phyloP scores from a whole-genome alignment of 2,888 invertebrate genomes.

The Petrolisthes cinctipes region DNA sequence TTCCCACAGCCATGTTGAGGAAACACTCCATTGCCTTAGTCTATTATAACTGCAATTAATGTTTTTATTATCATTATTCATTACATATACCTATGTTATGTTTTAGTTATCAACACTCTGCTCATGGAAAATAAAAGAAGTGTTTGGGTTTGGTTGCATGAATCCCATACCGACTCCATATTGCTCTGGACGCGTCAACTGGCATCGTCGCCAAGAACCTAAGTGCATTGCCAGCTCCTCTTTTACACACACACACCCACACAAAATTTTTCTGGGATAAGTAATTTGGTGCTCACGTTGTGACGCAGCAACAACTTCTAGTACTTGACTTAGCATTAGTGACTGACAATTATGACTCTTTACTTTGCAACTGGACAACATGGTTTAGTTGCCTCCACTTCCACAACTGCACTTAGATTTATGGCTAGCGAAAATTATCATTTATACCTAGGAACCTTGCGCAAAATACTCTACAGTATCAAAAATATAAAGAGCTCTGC shows the following conservation, averaged over 20 bases:
- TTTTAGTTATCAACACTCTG: slow-evolving; percentile 36
- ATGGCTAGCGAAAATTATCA: slow-evolving; percentile 54
- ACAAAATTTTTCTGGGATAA: too few relatives aligned
- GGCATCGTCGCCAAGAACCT: slow-evolving; percentile 50
- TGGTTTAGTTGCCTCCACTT: not conserved
- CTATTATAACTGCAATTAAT: slow-evolving; percentile 43
- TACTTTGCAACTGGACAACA: not conserved
- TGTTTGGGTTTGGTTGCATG: slow-evolving; percentile 14
- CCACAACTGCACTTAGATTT: slow-evolving; percentile 53
- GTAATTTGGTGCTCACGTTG: too few relatives aligned
- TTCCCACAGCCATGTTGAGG: slow-evolving; percentile 44
- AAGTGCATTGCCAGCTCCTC: slow-evolving; percentile 30
- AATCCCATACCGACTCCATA: slow-evolving; percentile 47
- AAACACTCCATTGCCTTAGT: slow-evolving; percentile 26
- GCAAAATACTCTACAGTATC: slow-evolving; percentile 66
- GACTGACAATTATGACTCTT: not conserved
- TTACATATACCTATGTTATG: slow-evolving; percentile 1
- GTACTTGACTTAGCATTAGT: not conserved
- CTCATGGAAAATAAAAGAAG: slow-evolving; percentile 37
- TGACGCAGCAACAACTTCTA: not conserved
- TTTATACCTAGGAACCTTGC: slow-evolving; percentile 66
- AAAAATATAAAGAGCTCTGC: slow-evolving; percentile 66
- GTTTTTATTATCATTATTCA: not conserved
- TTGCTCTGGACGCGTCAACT: slow-evolving; percentile 61
- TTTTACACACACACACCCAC: too few relatives aligned